Conservation (phyloP, 2,888 invertebrate genomes). For the Drosophila tanythrix region DNA sequence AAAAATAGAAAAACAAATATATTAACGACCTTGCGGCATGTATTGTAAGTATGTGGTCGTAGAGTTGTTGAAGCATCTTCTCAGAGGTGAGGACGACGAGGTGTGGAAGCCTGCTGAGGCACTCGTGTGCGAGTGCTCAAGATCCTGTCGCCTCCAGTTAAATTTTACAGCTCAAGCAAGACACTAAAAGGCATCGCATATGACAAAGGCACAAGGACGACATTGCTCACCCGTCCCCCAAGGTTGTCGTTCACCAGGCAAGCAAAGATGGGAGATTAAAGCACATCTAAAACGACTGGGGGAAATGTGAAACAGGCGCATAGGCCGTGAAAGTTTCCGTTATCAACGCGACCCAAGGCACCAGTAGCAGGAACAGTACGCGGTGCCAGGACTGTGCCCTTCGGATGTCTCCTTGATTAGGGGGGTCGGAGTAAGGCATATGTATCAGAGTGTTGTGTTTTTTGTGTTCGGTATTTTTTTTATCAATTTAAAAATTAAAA, state of each 20-base stretch:
- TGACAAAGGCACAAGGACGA: constrained; percentile 56
- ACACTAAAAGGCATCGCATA: constrained; percentile 65
- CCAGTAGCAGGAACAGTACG: constrained; percentile 24
- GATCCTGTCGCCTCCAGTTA: constrained; percentile 69
- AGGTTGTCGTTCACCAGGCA: neutral
- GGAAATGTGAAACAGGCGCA: constrained; percentile 45
- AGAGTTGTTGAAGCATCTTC: constrained; percentile 44
- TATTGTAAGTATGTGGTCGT: constrained; percentile 32
- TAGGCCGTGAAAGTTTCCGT: constrained; percentile 57
- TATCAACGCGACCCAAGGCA: constrained; percentile 62
- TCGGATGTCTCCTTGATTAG: constrained; percentile 19
- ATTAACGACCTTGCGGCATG: constrained; percentile 57
- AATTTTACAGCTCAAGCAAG: constrained; percentile 67
- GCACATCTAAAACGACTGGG: constrained; percentile 61
- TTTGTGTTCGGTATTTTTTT: constrained; percentile 40
- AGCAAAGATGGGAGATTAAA: constrained; percentile 61
- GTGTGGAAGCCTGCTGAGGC: constrained; percentile 28
- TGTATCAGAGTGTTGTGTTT: constrained; percentile 29
- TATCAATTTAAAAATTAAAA: constrained; percentile 46
- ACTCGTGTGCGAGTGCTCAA: constrained; percentile 44
- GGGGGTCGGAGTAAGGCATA: constrained; percentile 25
- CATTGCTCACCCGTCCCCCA: constrained; percentile 3
- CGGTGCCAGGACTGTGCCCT: constrained; percentile 13
- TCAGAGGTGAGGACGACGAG: constrained; percentile 36
- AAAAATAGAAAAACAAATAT: constrained; percentile 43